Conservation (phyloP, 2,113 vertebrate genomes). For the Scalopus aquaticus region DNA sequence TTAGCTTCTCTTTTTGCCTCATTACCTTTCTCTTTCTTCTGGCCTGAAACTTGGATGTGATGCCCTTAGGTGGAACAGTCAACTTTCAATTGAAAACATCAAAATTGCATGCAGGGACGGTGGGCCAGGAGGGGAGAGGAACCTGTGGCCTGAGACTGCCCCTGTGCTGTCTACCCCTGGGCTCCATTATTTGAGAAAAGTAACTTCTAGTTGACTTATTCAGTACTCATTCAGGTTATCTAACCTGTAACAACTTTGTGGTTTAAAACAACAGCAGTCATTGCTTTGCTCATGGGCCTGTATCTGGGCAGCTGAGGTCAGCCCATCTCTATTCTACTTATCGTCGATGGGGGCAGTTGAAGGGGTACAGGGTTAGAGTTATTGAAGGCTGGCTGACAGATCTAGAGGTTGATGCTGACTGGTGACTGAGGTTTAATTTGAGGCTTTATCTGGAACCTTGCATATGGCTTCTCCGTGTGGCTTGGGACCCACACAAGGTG, state of each 20-base stretch:
- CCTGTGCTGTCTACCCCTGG: not conserved
- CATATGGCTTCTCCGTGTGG: not conserved
- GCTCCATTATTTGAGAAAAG: not conserved
- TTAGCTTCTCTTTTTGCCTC: not conserved
- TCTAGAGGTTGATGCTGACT: not conserved
- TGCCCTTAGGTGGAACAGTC: not conserved
- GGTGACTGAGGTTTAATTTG: not conserved
- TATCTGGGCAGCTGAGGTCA: not conserved
- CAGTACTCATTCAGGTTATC: not conserved
- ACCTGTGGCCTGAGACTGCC: not conserved
- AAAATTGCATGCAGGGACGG: not conserved
- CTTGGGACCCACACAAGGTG: not conserved
- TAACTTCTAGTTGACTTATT: not conserved
- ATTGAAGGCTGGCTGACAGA: not conserved
- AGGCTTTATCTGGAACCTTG: not conserved
- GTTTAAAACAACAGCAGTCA: not conserved
- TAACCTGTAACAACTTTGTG: not conserved
- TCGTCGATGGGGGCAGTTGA: not conserved
- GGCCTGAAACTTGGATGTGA: not conserved
- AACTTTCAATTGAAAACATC: not conserved
- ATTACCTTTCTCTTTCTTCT: not conserved
- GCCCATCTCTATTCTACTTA: not conserved
- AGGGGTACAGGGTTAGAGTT: not conserved
- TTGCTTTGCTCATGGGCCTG: not conserved
- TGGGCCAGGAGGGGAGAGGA: not conserved